Evolutionary conservation across 35 echinoderm and acorn worm species (phyloP).

Genomic region (Amphiura filiformis): DNA sequence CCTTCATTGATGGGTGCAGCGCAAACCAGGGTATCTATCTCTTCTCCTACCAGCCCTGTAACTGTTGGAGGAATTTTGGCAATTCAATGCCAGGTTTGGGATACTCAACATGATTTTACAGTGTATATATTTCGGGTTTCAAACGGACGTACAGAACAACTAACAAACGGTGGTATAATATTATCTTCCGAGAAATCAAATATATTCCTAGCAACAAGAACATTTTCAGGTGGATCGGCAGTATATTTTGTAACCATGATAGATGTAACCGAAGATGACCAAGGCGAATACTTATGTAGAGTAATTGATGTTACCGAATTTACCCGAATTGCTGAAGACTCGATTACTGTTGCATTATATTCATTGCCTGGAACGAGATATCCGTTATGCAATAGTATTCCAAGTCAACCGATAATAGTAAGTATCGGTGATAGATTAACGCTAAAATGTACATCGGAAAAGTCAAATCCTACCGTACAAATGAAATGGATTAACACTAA

Average conservation of each 20-base stretch:
- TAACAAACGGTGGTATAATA: not conserved
- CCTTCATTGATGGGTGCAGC: no score
- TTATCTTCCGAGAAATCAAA: not conserved
- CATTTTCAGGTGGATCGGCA: not conserved
- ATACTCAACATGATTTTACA: not conserved
- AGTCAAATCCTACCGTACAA: not conserved
- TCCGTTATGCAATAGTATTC: not conserved
- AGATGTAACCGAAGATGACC: not conserved
- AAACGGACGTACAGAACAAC: not conserved
- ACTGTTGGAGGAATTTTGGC: not conserved
- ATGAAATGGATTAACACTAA: not conserved
- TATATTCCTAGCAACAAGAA: not conserved
- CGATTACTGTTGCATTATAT: not conserved
- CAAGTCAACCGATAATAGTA: not conserved
- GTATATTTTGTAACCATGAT: not conserved
- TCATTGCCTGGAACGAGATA: not conserved
- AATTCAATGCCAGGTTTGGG: not conserved
- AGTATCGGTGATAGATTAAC: not conserved
- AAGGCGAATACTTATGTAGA: not conserved
- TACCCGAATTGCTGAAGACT: not conserved
- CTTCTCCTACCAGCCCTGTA: no score
- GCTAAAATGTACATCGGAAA: not conserved
- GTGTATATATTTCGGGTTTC: not conserved
- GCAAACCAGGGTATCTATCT: no score
- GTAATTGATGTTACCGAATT: not conserved